phyloP scores from a whole-genome alignment of 2,888 invertebrate species.

The Eutolmus rufibarbis region DNA sequence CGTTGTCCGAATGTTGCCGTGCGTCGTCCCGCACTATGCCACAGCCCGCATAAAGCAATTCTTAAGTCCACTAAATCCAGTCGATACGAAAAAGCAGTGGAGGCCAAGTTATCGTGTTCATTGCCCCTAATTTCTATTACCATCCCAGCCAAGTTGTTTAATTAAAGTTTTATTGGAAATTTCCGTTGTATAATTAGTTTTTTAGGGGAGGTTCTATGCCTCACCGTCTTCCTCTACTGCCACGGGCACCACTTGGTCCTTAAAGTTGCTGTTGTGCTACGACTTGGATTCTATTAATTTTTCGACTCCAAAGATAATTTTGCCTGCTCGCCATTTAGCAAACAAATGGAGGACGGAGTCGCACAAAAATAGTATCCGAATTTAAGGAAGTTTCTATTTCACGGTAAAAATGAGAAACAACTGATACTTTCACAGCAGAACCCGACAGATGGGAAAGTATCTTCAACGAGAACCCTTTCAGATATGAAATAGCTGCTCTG shows the following conservation, averaged over 20 bases:
- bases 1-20: neutral
- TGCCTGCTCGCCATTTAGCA: neutral
- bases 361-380: neutral
- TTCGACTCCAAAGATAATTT: conserved; percentile 4
- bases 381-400: neutral
- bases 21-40: neutral
- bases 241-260: neutral
- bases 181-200: conserved; percentile 39
- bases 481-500: neutral
- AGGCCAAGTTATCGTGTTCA: conserved; percentile 11
- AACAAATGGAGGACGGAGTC: neutral
- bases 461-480: neutral
- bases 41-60: conserved; percentile 12
- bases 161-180: conserved; percentile 40
- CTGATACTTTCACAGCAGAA: neutral
- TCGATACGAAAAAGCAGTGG: neutral
- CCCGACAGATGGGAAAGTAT: neutral
- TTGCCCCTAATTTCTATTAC: conserved; percentile 37
- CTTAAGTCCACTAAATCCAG: conserved; percentile 19
- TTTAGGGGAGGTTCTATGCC: neutral
- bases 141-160: conserved; percentile 32
- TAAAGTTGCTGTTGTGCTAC: neutral
- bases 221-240: neutral
- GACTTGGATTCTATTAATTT: neutral
- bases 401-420: neutral